Percentiles rank a stretch among this genome's conserved stretches.
Conservation (phyloP, 64 coral and sea anemone genomes). For the Platygyra sinensis region DNA sequence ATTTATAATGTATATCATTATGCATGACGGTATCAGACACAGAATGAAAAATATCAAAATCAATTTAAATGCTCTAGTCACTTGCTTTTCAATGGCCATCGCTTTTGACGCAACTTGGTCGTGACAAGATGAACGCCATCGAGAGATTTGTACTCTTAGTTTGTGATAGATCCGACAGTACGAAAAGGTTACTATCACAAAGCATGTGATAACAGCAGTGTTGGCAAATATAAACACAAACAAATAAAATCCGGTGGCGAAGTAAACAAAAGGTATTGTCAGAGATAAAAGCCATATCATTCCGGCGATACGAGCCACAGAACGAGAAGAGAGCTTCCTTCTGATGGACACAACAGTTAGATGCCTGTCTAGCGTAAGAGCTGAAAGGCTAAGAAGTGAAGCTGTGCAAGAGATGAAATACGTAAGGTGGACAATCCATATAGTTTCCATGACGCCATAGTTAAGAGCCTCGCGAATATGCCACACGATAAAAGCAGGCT, state of each 20-base stretch:
- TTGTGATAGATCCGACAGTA: constrained; percentile 77
- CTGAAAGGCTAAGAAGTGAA: constrained; percentile 63
- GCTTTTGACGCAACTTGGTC: constrained; percentile 61
- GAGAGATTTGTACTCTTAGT: constrained; percentile 66
- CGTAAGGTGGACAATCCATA: constrained; percentile 48
- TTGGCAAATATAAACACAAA: constrained; percentile 84
- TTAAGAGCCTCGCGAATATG: constrained; percentile 53
- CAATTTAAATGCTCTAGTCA: constrained; percentile 75
- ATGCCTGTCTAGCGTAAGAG: constrained; percentile 80
- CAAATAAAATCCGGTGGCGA: constrained; percentile 69
- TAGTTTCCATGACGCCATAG: constrained; percentile 12
- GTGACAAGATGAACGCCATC: constrained; percentile 58
- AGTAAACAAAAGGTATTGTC: constrained; percentile 63
- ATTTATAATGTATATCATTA: constrained; percentile 87
- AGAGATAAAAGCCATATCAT: constrained; percentile 70
- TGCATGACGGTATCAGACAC: constrained; percentile 73
- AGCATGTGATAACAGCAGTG: constrained; percentile 60
- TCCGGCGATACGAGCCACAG: constrained; percentile 43
- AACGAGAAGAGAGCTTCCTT: constrained; percentile 49
- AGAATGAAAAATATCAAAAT: constrained; percentile 80
- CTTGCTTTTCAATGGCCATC: constrained; percentile 54
- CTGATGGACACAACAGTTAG: constrained; percentile 75
- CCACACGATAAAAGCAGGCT: constrained; percentile 40
- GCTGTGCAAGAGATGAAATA: constrained; percentile 72
- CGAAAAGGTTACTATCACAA: constrained; percentile 69